phyloP scores from a whole-genome alignment of 1,140 invertebrate genomes.

The Listronotus bonariensis region DNA sequence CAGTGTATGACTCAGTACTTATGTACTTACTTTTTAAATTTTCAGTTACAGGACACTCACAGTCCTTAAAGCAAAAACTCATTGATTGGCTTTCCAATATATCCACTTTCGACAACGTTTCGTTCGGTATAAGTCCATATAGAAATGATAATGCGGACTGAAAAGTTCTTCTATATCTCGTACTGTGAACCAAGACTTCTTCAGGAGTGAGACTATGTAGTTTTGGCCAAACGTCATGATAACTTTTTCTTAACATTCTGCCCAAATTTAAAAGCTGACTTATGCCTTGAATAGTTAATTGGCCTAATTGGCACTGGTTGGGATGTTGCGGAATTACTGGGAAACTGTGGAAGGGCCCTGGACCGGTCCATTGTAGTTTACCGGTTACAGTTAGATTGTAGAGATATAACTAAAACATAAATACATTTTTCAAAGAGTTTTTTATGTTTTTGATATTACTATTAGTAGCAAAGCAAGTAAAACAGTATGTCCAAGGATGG shows the following conservation, averaged over 20 bases:
- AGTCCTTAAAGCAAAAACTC: constrained; percentile 83
- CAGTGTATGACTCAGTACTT: no score
- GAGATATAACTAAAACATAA: constrained; percentile 60
- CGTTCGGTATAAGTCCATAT: constrained; percentile 71
- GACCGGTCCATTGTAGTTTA: constrained; percentile 72
- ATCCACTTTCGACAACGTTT: constrained; percentile 58
- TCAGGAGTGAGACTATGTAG: constrained; percentile 56
- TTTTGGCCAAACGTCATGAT: constrained; percentile 58
- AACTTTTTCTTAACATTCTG: constrained; percentile 69
- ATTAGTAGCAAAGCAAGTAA: no score
- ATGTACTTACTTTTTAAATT: constrained; percentile 60
- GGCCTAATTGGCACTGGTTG: constrained; percentile 67
- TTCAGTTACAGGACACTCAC: constrained; percentile 77
- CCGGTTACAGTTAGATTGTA: constrained; percentile 63
- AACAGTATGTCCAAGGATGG: no score
- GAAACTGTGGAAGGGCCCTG: constrained; percentile 83
- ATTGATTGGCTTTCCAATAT: constrained; percentile 77
- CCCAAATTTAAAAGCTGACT: constrained; percentile 79
- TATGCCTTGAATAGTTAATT: constrained; percentile 68
- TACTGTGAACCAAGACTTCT: constrained; percentile 77
- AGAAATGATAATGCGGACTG: constrained; percentile 84
- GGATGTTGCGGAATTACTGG: constrained; percentile 69
- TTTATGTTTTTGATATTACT: neutral
- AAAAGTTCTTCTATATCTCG: constrained; percentile 83
- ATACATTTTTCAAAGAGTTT: neutral